Percentiles rank a stretch among this genome's conserved stretches.
Evolutionary conservation across 1,140 invertebrate genomes (phyloP).

Genomic region (Plutomurus gul): DNA sequence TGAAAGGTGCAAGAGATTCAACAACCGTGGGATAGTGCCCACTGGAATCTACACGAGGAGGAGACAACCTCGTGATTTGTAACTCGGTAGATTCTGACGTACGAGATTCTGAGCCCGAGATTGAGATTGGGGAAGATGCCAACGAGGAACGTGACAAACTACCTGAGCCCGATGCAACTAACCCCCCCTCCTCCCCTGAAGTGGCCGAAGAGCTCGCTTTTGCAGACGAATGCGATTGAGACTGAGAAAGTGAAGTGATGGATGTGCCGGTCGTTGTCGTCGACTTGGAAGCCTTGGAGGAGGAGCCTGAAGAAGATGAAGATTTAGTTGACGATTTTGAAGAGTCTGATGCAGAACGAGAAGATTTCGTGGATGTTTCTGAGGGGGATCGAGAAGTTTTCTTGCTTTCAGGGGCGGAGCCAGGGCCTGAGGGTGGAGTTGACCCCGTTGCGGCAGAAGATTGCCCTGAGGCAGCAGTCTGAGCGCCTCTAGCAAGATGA

Average conservation of each 20-base stretch:
- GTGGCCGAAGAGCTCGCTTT: not conserved
- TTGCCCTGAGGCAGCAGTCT: not conserved
- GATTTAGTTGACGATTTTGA: constrained; percentile 39
- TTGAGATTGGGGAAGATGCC: constrained; percentile 50
- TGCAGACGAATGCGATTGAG: not conserved
- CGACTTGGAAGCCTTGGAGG: not conserved
- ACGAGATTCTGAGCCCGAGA: constrained; percentile 46
- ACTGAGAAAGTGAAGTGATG: not conserved
- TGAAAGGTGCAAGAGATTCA: constrained; percentile 50
- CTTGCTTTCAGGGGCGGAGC: not conserved
- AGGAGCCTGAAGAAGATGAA: not conserved
- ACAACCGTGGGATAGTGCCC: constrained; percentile 47
- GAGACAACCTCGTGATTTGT: constrained; percentile 47
- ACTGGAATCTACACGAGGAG: constrained; percentile 46
- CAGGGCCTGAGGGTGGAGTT: not conserved
- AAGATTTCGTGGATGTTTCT: not conserved
- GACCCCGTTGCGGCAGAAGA: not conserved
- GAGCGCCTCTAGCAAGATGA: not conserved
- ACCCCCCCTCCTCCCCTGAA: not conserved
- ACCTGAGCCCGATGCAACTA: constrained; percentile 39
- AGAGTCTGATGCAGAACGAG: constrained; percentile 26
- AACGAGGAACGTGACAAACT: constrained; percentile 45
- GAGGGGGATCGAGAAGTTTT: constrained; percentile 1
- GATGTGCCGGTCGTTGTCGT: not conserved
- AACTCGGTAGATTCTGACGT: constrained; percentile 52